phyloP scores from a whole-genome alignment of 2,113 vertebrate species.

The Solenodon paradoxus region DNA sequence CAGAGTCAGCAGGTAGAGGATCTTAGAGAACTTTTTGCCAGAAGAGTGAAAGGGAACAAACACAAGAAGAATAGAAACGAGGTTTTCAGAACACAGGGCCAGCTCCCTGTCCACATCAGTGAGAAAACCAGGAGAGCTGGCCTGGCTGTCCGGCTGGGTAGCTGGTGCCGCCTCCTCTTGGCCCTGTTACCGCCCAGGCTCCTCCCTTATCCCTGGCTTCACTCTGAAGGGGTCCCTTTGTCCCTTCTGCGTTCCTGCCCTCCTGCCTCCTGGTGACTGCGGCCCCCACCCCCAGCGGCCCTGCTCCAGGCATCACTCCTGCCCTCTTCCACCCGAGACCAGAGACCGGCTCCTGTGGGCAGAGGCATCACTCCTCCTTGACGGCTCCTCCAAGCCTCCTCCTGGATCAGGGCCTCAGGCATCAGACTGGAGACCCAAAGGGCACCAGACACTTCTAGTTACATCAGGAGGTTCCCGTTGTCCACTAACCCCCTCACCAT shows the following conservation, averaged over 20 bases:
- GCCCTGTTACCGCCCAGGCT: neutral
- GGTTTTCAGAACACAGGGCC: no score
- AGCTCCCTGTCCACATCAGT: no score
- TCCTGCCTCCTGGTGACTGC: no score
- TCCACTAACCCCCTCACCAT: neutral
- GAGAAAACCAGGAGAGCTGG: neutral
- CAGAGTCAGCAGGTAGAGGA: neutral
- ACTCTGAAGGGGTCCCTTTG: no score
- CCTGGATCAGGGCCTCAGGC: neutral
- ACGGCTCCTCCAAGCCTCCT: neutral
- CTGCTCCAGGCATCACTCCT: neutral
- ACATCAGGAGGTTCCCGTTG: neutral
- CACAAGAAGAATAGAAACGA: neutral
- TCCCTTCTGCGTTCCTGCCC: no score
- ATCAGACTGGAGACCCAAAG: neutral
- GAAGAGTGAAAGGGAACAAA: no score
- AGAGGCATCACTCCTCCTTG: neutral
- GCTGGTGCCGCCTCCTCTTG: neutral
- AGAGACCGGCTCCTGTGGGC: neutral
- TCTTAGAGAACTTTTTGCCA: no score
- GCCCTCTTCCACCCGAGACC: neutral
- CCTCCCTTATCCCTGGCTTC: no score
- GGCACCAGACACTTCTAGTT: no score
- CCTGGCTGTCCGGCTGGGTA: neutral
- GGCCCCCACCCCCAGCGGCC: neutral